Conservation (phyloP, 2,888 invertebrate genomes). For the Parnassius glacialis region DNA sequence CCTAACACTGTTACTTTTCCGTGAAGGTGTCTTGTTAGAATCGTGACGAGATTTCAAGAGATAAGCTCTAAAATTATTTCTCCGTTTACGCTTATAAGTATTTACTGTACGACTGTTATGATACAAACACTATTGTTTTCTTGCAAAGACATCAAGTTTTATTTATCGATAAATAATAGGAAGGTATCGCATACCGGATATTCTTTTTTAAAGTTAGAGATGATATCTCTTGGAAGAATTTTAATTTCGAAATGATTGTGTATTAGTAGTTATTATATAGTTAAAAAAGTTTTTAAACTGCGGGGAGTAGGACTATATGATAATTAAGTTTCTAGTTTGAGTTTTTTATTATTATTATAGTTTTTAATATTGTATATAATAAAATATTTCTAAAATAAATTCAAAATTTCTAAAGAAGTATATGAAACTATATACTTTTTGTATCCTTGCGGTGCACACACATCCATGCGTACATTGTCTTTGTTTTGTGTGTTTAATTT, state of each 20-base stretch:
- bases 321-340: no score
- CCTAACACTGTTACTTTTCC: conserved; percentile 55
- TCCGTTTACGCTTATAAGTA: conserved; percentile 52
- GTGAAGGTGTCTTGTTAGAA: conserved; percentile 58
- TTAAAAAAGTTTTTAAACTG: no score
- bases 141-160: conserved; percentile 30
- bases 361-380: no score
- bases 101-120: conserved; percentile 42
- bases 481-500: no score
- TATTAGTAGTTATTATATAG: no score
- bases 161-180: conserved; percentile 7
- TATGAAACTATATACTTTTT: no score
- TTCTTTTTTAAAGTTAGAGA: conserved; percentile 8
- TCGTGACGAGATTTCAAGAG: conserved; percentile 65
- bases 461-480: no score
- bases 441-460: no score
- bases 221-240: background rate
- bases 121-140: conserved; percentile 36
- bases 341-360: no score
- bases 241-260: background rate
- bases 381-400: no score
- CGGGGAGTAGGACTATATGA: no score
- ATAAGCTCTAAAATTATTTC: conserved; percentile 49
- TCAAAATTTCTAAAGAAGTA: no score
- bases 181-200: conserved; percentile 1